Evolutionary conservation across 2,797 vertebrate genomes (phyloP).

Genomic region (Echiichthys vipera): DNA sequence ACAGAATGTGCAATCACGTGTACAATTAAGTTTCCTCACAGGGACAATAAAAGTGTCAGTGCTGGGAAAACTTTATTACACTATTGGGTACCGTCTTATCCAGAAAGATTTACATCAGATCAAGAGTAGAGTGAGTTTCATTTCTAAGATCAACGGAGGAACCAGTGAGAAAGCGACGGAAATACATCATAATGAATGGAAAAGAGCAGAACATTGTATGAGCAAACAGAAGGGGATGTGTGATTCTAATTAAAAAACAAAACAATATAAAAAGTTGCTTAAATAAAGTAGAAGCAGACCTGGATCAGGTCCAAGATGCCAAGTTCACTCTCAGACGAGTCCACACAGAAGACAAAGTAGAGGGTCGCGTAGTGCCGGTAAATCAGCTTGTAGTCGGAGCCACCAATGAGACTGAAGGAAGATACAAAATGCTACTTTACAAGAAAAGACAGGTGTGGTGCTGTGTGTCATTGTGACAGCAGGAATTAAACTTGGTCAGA

Average conservation of each 20-base stretch:
- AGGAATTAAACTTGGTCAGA: not conserved
- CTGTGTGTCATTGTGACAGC: not conserved
- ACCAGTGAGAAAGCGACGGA: not conserved
- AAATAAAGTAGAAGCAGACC: slow-evolving; percentile 77
- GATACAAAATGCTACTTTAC: fast-evolving
- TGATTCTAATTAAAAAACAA: not conserved
- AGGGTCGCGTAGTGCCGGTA: slow-evolving; percentile 97
- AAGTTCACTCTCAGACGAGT: slow-evolving; percentile 98
- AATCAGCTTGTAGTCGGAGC: slow-evolving; percentile 98
- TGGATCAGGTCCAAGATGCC: slow-evolving; percentile 98
- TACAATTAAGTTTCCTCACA: not conserved
- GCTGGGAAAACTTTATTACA: not conserved
- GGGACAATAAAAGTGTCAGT: not conserved
- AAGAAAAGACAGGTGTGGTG: not conserved
- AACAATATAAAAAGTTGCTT: no score
- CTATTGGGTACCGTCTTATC: not conserved
- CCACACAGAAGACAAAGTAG: slow-evolving; percentile 99
- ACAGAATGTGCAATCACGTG: not conserved
- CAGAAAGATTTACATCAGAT: not conserved
- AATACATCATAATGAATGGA: not conserved
- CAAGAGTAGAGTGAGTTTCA: not conserved
- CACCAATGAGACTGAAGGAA: slow-evolving; percentile 89
- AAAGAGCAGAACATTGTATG: not conserved
- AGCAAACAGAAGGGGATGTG: not conserved
- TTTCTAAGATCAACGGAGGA: not conserved